Base-by-base conservation (phyloP, 2,888 invertebrate species). In the Nemapogon koenigi region DNA sequence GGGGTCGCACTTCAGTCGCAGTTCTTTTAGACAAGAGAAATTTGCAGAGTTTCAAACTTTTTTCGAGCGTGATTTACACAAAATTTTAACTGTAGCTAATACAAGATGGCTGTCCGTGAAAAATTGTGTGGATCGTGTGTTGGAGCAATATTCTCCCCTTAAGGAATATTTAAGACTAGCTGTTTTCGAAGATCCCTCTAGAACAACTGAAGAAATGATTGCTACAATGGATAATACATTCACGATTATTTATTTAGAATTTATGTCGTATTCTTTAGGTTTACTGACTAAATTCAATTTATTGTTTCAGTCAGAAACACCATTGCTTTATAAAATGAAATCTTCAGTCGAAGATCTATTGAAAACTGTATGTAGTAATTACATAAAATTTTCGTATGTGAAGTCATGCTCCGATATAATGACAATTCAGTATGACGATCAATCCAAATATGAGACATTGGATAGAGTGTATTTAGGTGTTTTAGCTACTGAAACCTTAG, bases 331-430 rank as follows among this genome's bases (percentile, higher is more conserved):
- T 18, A 17, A 18, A 4, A 11, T 19, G 35, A 11, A 22, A 35
- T 18, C 22, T 16, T 8, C 4, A 15, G 31, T 4, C 31, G 31
- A 30, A 30, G 14, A 30, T 14, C 30, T 49, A n/a, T 16, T 48
- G 16, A 43, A 41, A 42, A 43, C 26, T 11, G 17, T 48, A 8
- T 43, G 26, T 25, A 18, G 35, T 18, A 44, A 44, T 35, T 45
- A 33, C 31, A 37, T 46, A 3, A 22, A 15, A 22, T 19, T 35
- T 35, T 22, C 35, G 8, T 35, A 35, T 35, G 11, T 35, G 19
- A 35, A 35, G 35, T 22, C 14, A 13, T 33, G 33, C 15, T 17
- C 33, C 6, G 35, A 35, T 13, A 35, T 22, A 35, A 35, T 22
- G 22, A 35, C 19, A 35, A 22, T 35, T 35, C 16, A 35, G 19